These are phyloP conservation scores for Sesia apiformis DNA, from an alignment of 2,888 invertebrate genomes.

Conservation along the genomic window DNA sequence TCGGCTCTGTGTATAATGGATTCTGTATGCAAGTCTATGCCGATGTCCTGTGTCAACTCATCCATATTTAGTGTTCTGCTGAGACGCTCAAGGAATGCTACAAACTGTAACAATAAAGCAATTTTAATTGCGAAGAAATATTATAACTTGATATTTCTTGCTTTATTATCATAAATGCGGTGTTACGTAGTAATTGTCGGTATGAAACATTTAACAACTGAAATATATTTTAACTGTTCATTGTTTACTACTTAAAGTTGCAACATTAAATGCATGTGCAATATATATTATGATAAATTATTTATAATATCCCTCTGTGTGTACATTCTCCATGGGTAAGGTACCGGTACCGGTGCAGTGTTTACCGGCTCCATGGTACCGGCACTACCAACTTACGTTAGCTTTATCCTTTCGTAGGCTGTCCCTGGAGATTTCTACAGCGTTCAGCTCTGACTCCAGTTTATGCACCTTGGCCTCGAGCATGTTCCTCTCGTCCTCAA, in stretches of 20 bases:
- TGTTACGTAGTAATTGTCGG: neutral
- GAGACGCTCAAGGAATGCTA: constrained; percentile 87
- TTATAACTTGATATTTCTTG: constrained; percentile 2
- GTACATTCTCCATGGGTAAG: no score
- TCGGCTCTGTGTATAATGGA: constrained; percentile 89
- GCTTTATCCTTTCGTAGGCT: constrained; percentile 84
- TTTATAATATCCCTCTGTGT: no score
- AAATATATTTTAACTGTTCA: constrained; percentile 1
- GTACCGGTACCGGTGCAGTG: neutral
- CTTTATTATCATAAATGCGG: neutral
- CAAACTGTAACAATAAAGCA: constrained; percentile 73
- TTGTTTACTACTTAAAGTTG: neutral
- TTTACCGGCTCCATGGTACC: no score
- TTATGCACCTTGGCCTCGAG: constrained; percentile 85
- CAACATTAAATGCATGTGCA: no score
- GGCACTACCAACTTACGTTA: constrained; percentile 71
- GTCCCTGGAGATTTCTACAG: constrained; percentile 82
- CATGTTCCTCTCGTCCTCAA: constrained; percentile 85
- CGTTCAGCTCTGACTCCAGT: constrained; percentile 84
- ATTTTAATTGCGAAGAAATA: constrained; percentile 8
- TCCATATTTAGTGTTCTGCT: constrained; percentile 89
- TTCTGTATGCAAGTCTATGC: constrained; percentile 88
- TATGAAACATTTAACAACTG: neutral
- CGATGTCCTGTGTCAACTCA: constrained; percentile 85
- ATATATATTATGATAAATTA: no score